Percentiles rank a stretch among this genome's conserved stretches.
Conservation (phyloP, 1,140 invertebrate species). For the Watersipora subatra region DNA sequence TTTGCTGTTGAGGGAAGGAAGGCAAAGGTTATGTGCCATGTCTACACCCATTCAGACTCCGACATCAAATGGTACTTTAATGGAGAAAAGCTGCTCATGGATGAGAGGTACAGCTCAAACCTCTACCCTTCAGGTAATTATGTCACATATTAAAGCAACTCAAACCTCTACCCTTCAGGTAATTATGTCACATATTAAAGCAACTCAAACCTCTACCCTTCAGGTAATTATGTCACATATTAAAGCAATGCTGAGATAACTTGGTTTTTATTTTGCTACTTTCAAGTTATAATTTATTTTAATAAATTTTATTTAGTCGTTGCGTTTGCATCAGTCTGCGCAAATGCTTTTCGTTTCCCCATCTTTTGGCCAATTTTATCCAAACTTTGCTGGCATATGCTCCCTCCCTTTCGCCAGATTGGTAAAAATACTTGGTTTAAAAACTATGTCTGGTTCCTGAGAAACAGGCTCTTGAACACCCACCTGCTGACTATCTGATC, state of each 20-base stretch:
- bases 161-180: constrained; percentile 1
- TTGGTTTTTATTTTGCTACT: too few relatives aligned
- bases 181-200: background rate
- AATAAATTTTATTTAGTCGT: too few relatives aligned
- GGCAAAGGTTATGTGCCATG: background rate
- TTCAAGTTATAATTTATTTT: too few relatives aligned
- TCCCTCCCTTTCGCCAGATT: too few relatives aligned
- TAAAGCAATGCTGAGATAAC: background rate
- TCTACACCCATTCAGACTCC: constrained; percentile 1
- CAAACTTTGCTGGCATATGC: too few relatives aligned
- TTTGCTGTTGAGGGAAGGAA: background rate
- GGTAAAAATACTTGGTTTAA: too few relatives aligned
- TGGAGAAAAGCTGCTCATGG: background rate
- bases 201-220: constrained; percentile 1
- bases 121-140: background rate
- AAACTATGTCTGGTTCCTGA: too few relatives aligned
- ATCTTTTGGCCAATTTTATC: too few relatives aligned
- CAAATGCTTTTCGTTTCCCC: too few relatives aligned
- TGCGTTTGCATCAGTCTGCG: too few relatives aligned
- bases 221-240: background rate
- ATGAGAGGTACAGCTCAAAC: background rate
- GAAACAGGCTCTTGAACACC: too few relatives aligned
- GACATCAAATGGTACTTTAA: background rate
- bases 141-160: background rate
- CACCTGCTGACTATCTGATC: too few relatives aligned